These are phyloP conservation scores for Gambusia holbrooki DNA, from an alignment of 2,113 vertebrate genomes.

Conservation along the genomic window DNA sequence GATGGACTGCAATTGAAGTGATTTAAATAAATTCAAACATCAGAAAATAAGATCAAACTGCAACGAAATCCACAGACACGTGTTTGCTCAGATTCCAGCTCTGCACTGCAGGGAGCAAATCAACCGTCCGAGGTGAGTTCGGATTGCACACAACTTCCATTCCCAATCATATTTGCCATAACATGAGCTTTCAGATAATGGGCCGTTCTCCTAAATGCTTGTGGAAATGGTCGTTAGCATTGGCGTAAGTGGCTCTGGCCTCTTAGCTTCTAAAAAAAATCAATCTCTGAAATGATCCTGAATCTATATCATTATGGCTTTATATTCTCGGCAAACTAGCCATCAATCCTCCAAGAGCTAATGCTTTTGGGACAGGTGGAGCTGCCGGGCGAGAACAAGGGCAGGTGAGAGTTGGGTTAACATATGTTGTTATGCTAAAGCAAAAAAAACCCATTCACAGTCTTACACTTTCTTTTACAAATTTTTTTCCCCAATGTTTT, in stretches of 20 bases:
- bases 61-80: slow-evolving; percentile 67
- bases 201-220: slow-evolving; percentile 74
- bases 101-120: slow-evolving; percentile 52
- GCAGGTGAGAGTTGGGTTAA: slow-evolving; percentile 13
- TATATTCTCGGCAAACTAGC: slow-evolving; percentile 75
- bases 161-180: slow-evolving; percentile 81
- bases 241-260: slow-evolving; percentile 82
- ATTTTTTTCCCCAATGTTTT: slow-evolving; percentile 29
- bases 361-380: slow-evolving; percentile 60
- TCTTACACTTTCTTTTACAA: slow-evolving; percentile 8
- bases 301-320: slow-evolving; percentile 80
- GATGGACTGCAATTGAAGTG: slow-evolving; percentile 59
- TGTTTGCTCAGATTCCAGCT: slow-evolving; percentile 50
- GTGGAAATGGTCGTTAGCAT: slow-evolving; percentile 82
- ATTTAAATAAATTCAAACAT: slow-evolving; percentile 78
- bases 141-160: slow-evolving; percentile 73
- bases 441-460: slow-evolving; percentile 41
- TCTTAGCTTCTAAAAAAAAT: slow-evolving; percentile 81
- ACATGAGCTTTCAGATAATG: slow-evolving; percentile 81
- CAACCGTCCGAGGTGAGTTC: slow-evolving; percentile 70
- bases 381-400: slow-evolving; percentile 14
- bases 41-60: slow-evolving; percentile 74
- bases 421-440: slow-evolving; percentile 31
- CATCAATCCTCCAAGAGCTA: slow-evolving; percentile 75
- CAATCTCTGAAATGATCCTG: slow-evolving; percentile 79